phyloP scores from a whole-genome alignment of 2,113 vertebrate species.

The Microtus pennsylvanicus region DNA sequence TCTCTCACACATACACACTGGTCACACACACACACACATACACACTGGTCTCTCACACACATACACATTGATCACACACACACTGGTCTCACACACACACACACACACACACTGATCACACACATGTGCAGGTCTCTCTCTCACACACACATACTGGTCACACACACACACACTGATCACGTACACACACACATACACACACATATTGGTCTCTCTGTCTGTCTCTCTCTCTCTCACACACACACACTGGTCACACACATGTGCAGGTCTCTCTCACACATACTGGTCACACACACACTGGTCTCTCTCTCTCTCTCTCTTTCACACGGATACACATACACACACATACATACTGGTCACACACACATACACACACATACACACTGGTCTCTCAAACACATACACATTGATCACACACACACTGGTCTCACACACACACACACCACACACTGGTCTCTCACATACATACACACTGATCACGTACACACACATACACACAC shows the following conservation, averaged over 20 bases:
- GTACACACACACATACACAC: neutral
- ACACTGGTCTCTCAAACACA: too few relatives aligned
- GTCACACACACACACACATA: too few relatives aligned
- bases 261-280: too few relatives aligned
- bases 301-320: too few relatives aligned
- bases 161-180: neutral
- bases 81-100: neutral
- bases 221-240: neutral
- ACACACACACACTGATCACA: neutral
- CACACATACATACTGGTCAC: neutral
- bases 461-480: too few relatives aligned
- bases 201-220: neutral
- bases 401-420: neutral
- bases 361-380: too few relatives aligned
- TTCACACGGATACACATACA: too few relatives aligned
- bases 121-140: too few relatives aligned
- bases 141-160: neutral
- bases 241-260: neutral
- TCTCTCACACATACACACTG: too few relatives aligned
- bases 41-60: too few relatives aligned
- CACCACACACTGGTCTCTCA: neutral
- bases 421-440: too few relatives aligned
- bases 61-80: neutral
- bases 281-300: too few relatives aligned
- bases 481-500: neutral